Conservation (phyloP, 2,797 vertebrate genomes). For the Artibeus jamaicensis region DNA sequence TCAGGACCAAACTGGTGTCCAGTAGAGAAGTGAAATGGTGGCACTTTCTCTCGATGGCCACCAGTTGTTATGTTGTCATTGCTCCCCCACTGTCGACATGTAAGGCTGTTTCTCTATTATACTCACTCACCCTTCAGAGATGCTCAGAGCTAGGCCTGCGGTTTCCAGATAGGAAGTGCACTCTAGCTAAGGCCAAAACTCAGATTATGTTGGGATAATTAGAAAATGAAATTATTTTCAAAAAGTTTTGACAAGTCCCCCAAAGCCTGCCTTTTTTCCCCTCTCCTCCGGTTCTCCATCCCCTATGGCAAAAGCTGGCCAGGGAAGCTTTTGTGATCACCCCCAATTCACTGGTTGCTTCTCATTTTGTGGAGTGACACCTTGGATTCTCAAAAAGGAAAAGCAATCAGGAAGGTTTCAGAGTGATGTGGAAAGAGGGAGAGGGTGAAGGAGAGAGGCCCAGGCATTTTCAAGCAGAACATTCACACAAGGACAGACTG, state of each 20-base stretch:
- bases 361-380: slow-evolving; percentile 50
- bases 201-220: neutral
- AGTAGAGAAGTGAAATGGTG: neutral
- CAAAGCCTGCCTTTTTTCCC: neutral
- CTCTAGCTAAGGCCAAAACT: neutral
- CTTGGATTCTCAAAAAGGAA: slow-evolving; percentile 39
- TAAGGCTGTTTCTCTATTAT: neutral
- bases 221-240: neutral
- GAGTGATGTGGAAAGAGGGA: slow-evolving; percentile 8
- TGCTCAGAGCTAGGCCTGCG: neutral
- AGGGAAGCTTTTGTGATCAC: neutral
- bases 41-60: accelerated
- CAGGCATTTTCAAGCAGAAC: slow-evolving; percentile 48
- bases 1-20: neutral
- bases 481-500: slow-evolving; percentile 65
- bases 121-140: neutral
- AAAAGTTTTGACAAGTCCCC: neutral
- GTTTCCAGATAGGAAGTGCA: neutral
- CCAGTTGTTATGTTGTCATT: neutral
- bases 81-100: neutral
- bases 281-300: neutral
- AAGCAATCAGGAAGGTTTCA: slow-evolving; percentile 72
- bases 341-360: neutral
- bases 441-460: neutral
- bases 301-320: neutral